These are phyloP conservation scores for Neogale vison DNA, from an alignment of 2,113 vertebrate genomes.

Conservation along the genomic window DNA sequence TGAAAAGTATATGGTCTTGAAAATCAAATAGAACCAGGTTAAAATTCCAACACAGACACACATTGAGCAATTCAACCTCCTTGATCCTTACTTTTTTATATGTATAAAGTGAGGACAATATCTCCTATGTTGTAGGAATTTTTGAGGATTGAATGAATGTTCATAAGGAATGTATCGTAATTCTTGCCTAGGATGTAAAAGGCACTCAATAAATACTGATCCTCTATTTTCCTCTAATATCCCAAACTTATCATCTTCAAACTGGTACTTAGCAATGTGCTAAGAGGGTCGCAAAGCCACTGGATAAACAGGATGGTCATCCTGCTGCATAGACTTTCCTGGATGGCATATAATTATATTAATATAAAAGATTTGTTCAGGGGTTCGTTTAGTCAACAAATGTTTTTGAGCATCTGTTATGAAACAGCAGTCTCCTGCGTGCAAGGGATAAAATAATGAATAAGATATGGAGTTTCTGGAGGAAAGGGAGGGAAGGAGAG, in stretches of 20 bases:
- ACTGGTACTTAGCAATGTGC: neutral
- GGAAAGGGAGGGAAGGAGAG: neutral
- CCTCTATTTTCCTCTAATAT: neutral
- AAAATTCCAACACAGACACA: neutral
- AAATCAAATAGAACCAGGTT: neutral
- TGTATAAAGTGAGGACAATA: neutral
- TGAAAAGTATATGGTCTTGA: neutral
- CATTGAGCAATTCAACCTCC: neutral
- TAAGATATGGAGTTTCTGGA: neutral
- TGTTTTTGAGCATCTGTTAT: neutral
- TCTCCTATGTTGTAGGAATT: neutral
- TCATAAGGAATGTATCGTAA: neutral
- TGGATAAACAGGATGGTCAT: neutral
- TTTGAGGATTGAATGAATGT: neutral
- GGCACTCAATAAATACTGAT: neutral
- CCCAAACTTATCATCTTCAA: neutral
- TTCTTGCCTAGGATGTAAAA: neutral
- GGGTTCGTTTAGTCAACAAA: neutral
- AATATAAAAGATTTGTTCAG: neutral
- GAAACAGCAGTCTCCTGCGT: neutral
- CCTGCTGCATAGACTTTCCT: neutral
- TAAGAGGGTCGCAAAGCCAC: neutral
- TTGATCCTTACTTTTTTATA: neutral
- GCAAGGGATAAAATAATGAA: constrained; percentile 15
- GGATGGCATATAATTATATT: neutral